These are phyloP conservation scores for Dromas ardeola DNA, from an alignment of 2,113 vertebrate genomes.

Conservation along the genomic window DNA sequence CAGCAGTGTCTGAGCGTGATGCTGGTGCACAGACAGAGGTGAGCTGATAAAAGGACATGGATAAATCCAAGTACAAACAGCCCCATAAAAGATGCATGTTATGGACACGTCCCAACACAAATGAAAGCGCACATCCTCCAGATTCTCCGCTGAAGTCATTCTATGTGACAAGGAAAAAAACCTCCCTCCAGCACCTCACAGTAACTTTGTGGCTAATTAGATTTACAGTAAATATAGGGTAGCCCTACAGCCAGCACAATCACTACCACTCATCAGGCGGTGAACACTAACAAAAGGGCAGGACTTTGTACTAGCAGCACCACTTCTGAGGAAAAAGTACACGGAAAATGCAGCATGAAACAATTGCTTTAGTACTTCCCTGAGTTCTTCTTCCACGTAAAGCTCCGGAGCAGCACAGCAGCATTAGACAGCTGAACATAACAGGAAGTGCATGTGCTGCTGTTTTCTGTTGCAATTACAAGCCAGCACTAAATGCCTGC, in stretches of 20 bases:
- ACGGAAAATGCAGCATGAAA: background rate
- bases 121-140: background rate
- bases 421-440: background rate
- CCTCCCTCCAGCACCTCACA: background rate
- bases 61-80: background rate
- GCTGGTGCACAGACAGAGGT: background rate
- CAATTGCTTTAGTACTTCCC: background rate
- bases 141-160: background rate
- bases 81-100: background rate
- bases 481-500: background rate
- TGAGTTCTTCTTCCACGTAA: background rate
- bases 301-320: background rate
- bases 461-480: background rate
- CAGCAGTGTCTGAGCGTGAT: background rate
- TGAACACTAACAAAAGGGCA: background rate
- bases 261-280: rapidly evolving
- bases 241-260: background rate
- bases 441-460: rapidly evolving
- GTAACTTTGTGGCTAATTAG: background rate
- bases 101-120: background rate
- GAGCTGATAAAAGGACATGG: background rate
- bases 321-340: background rate
- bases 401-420: background rate
- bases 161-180: background rate
- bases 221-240: background rate